Evolutionary conservation across 1,140 invertebrate genomes (phyloP).

Genomic region (Samia ricini): DNA sequence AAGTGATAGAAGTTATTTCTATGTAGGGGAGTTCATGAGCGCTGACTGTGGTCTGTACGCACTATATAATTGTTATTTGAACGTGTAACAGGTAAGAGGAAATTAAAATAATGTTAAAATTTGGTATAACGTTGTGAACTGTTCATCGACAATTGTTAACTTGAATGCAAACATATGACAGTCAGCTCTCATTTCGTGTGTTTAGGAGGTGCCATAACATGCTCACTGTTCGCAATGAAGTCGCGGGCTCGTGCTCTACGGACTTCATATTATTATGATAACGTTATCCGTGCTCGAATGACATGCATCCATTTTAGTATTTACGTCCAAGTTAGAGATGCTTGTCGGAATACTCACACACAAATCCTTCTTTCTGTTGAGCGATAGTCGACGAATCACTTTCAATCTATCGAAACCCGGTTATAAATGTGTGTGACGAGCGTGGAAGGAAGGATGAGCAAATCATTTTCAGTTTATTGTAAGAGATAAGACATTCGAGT

Average conservation of each 20-base stretch:
- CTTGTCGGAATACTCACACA: neutral
- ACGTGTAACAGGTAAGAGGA: neutral
- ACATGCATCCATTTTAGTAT: neutral
- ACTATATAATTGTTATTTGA: neutral
- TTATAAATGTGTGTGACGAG: neutral
- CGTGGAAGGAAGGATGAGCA: neutral
- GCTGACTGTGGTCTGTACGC: conserved; percentile 4
- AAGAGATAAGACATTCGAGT: conserved; percentile 18
- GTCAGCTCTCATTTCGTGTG: conserved; percentile 11
- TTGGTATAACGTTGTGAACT: neutral
- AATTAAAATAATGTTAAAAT: neutral
- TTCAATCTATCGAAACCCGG: neutral
- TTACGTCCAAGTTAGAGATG: neutral
- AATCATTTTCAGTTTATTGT: conserved; percentile 14
- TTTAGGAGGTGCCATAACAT: conserved; percentile 37
- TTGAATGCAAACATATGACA: neutral
- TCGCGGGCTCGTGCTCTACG: too few species aligned
- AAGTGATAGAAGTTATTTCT: conserved; percentile 37
- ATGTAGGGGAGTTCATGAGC: conserved; percentile 19
- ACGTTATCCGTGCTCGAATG: neutral
- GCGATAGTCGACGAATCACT: too few species aligned
- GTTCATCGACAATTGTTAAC: neutral
- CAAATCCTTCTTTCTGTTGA: neutral
- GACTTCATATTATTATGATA: too few species aligned
- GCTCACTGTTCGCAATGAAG: too few species aligned